phyloP scores from a whole-genome alignment of 2,113 vertebrate species.

The Hemicordylus capensis region DNA sequence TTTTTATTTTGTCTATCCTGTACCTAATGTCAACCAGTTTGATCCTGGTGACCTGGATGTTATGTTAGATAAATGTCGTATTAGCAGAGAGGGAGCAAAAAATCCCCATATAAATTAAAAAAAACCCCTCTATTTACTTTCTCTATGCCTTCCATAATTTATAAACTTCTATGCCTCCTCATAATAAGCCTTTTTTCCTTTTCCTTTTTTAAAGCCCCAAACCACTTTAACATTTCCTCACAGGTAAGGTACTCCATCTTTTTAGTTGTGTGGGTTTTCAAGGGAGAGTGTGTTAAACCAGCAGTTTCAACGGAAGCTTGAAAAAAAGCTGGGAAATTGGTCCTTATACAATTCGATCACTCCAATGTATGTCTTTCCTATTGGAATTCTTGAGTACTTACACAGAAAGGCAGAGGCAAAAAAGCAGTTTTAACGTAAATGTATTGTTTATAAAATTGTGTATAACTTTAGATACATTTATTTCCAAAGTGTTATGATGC shows the following conservation, averaged over 20 bases:
- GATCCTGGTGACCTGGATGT: no score
- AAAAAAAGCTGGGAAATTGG: background rate
- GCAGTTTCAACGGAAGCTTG: background rate
- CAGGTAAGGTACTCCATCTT: background rate
- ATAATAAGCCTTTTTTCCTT: no score
- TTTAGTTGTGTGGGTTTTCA: background rate
- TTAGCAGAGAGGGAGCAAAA: no score
- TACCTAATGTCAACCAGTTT: no score
- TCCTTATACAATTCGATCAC: background rate
- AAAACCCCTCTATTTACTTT: no score
- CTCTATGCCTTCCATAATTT: no score
- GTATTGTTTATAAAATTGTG: background rate
- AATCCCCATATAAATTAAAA: no score
- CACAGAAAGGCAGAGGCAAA: background rate
- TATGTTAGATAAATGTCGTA: no score
- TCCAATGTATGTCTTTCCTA: background rate
- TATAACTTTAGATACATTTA: background rate
- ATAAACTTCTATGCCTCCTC: no score
- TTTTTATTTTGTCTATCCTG: no score
- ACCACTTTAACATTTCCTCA: background rate
- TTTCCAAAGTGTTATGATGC: background rate
- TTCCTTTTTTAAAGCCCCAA: no score
- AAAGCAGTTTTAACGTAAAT: background rate
- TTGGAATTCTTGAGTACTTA: background rate
- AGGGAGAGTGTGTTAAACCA: background rate